These are phyloP conservation scores for Polymixis flavicincta DNA, from an alignment of 2,888 invertebrate genomes.

Conservation along the genomic window DNA sequence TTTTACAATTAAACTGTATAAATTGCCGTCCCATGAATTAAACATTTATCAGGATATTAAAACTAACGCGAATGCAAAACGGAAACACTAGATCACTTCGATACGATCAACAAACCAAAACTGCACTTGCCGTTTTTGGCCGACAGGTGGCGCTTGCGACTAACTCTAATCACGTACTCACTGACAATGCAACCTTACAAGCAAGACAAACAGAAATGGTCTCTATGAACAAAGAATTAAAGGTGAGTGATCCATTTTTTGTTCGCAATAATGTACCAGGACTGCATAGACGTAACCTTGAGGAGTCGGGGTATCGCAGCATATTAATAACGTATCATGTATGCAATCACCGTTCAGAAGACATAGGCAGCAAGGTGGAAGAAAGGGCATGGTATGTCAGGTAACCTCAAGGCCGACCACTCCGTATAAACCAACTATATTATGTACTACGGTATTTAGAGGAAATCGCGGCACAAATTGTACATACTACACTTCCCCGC, in stretches of 20 bases:
- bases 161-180: constrained; percentile 79
- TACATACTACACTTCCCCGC: constrained; percentile 66
- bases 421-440: constrained; percentile 76
- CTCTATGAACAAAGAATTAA: constrained; percentile 47
- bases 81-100: constrained; percentile 66
- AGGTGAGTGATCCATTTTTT: constrained; percentile 52
- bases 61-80: constrained; percentile 62
- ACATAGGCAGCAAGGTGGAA: constrained; percentile 88
- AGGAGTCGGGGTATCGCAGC: constrained; percentile 80
- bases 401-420: constrained; percentile 81
- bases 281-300: constrained; percentile 85
- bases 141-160: constrained; percentile 78
- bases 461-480: constrained; percentile 67
- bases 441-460: constrained; percentile 63
- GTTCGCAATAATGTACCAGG: constrained; percentile 65
- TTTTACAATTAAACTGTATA: constrained; percentile 61
- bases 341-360: constrained; percentile 88
- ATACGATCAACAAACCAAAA: constrained; percentile 68
- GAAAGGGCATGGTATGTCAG: constrained; percentile 89
- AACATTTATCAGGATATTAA: constrained; percentile 62
- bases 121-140: constrained; percentile 77
- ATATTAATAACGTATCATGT: constrained; percentile 88
- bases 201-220: constrained; percentile 30
- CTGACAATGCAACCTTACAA: constrained; percentile 40
- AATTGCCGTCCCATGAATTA: constrained; percentile 62